phyloP scores from a whole-genome alignment of 2,113 vertebrate species.

The Pterocles gutturalis region DNA sequence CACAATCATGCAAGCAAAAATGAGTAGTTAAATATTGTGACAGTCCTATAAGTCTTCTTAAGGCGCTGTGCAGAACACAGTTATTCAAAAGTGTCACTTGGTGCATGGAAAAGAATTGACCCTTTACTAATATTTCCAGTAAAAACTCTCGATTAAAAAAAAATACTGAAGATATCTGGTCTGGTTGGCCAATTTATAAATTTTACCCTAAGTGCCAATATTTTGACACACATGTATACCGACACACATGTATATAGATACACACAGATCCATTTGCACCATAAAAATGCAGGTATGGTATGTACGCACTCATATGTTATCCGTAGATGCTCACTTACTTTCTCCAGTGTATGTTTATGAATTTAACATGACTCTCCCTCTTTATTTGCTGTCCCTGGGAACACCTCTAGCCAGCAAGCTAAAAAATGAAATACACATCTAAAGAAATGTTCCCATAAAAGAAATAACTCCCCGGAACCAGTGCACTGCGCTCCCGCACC shows the following conservation, averaged over 20 bases:
- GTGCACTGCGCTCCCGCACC: background rate
- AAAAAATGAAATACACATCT: constrained; percentile 49
- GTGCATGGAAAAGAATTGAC: constrained; percentile 45
- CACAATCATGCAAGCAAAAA: constrained; percentile 77
- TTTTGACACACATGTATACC: background rate
- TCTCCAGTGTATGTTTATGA: constrained; percentile 40
- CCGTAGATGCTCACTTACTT: background rate
- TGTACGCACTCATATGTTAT: background rate
- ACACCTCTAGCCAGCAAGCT: constrained; percentile 21
- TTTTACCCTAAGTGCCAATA: constrained; percentile 20
- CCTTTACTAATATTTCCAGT: constrained; percentile 41
- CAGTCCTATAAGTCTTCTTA: constrained; percentile 67
- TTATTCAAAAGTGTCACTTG: constrained; percentile 66
- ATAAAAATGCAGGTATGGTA: constrained; percentile 3
- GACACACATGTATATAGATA: background rate
- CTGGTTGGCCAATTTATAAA: constrained; percentile 38
- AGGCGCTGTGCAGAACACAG: constrained; percentile 12
- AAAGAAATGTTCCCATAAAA: constrained; percentile 45
- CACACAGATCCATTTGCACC: background rate
- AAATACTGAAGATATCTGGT: background rate
- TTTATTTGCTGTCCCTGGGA: constrained; percentile 35
- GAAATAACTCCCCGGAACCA: background rate
- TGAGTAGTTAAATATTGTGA: constrained; percentile 77
- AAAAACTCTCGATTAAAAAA: constrained; percentile 58
- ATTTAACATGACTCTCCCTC: constrained; percentile 53